Evolutionary conservation across 1,140 invertebrate species (phyloP).

Genomic region (Rhyzopertha dominica): DNA sequence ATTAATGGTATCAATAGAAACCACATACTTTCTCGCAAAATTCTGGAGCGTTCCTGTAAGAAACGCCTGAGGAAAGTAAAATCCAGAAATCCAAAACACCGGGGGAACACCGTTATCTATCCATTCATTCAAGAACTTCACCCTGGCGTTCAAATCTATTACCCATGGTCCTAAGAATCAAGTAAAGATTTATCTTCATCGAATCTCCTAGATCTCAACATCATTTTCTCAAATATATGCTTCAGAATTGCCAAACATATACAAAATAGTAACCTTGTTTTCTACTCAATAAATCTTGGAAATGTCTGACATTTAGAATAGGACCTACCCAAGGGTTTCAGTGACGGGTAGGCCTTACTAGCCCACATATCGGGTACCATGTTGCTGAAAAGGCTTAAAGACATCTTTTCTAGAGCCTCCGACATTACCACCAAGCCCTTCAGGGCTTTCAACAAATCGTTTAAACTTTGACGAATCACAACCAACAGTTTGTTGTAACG

Average conservation of each 20-base stretch:
- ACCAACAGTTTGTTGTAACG: slow-evolving; percentile 66
- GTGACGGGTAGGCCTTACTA: slow-evolving; percentile 67
- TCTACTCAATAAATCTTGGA: no score
- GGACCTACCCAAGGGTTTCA: slow-evolving; percentile 71
- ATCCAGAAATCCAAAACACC: slow-evolving; percentile 80
- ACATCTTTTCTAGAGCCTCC: slow-evolving; percentile 64
- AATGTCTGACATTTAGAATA: no score
- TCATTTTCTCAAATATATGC: no score
- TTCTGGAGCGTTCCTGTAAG: slow-evolving; percentile 79
- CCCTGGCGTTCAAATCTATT: slow-evolving; percentile 53
- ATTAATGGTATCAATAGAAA: slow-evolving; percentile 71
- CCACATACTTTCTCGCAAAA: slow-evolving; percentile 67
- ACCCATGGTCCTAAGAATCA: slow-evolving; percentile 56
- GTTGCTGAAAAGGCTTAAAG: slow-evolving; percentile 58
- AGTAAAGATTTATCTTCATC: no score
- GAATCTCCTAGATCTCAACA: no score
- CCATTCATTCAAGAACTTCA: slow-evolving; percentile 65
- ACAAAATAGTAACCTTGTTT: no score
- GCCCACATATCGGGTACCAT: slow-evolving; percentile 68
- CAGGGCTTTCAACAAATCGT: slow-evolving; percentile 66
- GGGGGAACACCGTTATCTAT: slow-evolving; percentile 61
- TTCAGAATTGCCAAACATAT: no score
- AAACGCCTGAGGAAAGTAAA: slow-evolving; percentile 83
- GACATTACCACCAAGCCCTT: slow-evolving; percentile 77
- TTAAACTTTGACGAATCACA: slow-evolving; percentile 57